Evolutionary conservation across 1,140 invertebrate genomes (phyloP).

Genomic region (Conus ventricosus): DNA sequence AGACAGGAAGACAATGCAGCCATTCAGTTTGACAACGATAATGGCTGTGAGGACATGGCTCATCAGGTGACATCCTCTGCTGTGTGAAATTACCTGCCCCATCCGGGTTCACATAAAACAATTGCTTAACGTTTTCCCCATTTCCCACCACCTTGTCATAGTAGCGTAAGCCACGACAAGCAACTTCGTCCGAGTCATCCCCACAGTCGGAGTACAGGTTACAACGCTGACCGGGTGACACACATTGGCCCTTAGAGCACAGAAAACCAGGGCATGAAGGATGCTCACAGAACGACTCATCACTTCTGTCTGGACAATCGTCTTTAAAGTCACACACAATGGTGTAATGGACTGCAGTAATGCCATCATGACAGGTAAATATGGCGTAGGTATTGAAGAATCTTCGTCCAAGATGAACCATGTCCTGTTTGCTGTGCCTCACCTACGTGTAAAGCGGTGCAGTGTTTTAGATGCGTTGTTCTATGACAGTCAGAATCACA

Average conservation of each 20-base stretch:
- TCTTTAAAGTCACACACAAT: constrained; percentile 16
- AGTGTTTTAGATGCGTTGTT: too few species aligned
- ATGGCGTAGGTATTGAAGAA: not conserved
- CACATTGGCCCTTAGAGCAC: constrained; percentile 21
- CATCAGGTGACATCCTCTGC: not conserved
- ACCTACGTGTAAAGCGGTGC: too few species aligned
- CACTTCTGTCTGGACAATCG: not conserved
- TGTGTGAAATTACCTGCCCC: not conserved
- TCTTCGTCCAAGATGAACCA: too few species aligned
- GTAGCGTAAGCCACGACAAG: not conserved
- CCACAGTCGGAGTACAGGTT: too few species aligned
- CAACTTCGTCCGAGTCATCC: too few species aligned
- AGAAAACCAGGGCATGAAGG: not conserved
- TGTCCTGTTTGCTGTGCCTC: too few species aligned
- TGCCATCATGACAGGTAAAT: not conserved
- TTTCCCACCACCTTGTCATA: too few species aligned
- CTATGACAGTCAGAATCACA: too few species aligned
- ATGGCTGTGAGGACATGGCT: not conserved
- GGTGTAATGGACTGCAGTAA: not conserved
- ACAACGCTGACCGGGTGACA: not conserved
- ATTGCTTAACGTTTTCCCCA: too few species aligned
- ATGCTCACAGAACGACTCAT: not conserved
- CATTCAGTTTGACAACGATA: not conserved
- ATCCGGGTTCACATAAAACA: not conserved
- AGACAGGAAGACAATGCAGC: not conserved